Percentiles rank a stretch among this genome's conserved stretches.
phyloP scores from a whole-genome alignment of 2,113 vertebrate genomes.

The Podarcis muralis region DNA sequence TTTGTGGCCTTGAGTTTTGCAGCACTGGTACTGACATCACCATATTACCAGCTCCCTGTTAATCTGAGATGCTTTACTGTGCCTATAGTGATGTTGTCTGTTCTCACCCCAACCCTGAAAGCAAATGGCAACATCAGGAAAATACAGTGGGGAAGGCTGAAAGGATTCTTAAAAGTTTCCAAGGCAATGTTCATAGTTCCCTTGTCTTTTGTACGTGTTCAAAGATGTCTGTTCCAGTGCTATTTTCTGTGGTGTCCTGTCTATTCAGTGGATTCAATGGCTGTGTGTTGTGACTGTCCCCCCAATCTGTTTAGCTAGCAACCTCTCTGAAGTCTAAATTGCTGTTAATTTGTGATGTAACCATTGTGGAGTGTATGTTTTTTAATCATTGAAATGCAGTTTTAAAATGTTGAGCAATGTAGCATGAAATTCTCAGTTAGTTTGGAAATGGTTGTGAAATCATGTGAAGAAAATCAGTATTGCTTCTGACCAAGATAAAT shows the following conservation, averaged over 20 bases:
- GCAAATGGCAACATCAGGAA: slow-evolving; percentile 48
- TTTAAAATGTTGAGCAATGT: slow-evolving; percentile 79
- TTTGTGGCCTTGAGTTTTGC: slow-evolving; percentile 48
- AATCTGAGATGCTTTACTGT: slow-evolving; percentile 44
- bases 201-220: slow-evolving; percentile 77
- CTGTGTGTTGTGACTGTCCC: slow-evolving; percentile 77
- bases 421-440: slow-evolving; percentile 84
- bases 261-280: slow-evolving; percentile 75
- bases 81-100: slow-evolving; percentile 38
- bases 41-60: slow-evolving; percentile 14
- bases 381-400: slow-evolving; percentile 78
- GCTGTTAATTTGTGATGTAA: slow-evolving; percentile 80
- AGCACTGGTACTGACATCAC: slow-evolving; percentile 38
- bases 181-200: slow-evolving; percentile 64
- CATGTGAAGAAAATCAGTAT: slow-evolving; percentile 86
- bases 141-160: slow-evolving; percentile 30
- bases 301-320: slow-evolving; percentile 74
- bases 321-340: slow-evolving; percentile 73
- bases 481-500: slow-evolving; percentile 87
- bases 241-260: slow-evolving; percentile 78
- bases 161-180: slow-evolving; percentile 45
- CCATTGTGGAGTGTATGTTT: slow-evolving; percentile 77
- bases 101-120: background rate
- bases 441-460: slow-evolving; percentile 84
- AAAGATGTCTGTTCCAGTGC: slow-evolving; percentile 78